Evolutionary conservation across 2,797 vertebrate genomes (phyloP).

Genomic region (Mustela erminea): DNA sequence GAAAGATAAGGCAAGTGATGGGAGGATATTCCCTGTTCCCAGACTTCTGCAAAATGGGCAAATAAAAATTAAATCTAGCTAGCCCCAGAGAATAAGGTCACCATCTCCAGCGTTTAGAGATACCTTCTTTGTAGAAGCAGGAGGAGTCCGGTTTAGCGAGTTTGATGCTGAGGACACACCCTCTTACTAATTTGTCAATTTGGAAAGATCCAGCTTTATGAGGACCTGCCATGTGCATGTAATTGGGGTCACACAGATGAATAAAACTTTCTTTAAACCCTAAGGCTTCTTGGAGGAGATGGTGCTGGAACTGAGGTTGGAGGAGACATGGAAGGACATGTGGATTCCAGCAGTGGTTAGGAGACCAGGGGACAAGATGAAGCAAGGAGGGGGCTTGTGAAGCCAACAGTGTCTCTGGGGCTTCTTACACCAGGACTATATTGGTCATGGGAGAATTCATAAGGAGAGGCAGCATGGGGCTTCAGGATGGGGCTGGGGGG

Average conservation of each 20-base stretch:
- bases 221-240: not conserved
- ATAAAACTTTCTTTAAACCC: not conserved
- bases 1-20: not conserved
- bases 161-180: not conserved
- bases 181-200: not conserved
- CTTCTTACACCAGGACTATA: not conserved
- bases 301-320: not conserved
- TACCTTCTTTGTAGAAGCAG: not conserved
- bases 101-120: not conserved
- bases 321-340: not conserved
- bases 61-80: not conserved
- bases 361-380: not conserved
- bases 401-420: not conserved
- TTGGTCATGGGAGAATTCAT: not conserved
- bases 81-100: not conserved
- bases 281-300: not conserved
- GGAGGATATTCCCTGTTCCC: not conserved
- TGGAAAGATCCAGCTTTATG: not conserved
- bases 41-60: not conserved
- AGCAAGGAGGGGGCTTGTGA: not conserved
- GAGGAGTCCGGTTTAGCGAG: not conserved
- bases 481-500: not conserved
- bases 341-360: not conserved
- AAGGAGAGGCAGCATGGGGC: not conserved
- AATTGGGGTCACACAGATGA: not conserved